A percentile compares a stretch with the other conserved stretches of the same genome.
These are phyloP conservation scores for Beroe ovata DNA, from an alignment of 37 sponge, comb jelly and placozoan species.

Conservation along the genomic window DNA sequence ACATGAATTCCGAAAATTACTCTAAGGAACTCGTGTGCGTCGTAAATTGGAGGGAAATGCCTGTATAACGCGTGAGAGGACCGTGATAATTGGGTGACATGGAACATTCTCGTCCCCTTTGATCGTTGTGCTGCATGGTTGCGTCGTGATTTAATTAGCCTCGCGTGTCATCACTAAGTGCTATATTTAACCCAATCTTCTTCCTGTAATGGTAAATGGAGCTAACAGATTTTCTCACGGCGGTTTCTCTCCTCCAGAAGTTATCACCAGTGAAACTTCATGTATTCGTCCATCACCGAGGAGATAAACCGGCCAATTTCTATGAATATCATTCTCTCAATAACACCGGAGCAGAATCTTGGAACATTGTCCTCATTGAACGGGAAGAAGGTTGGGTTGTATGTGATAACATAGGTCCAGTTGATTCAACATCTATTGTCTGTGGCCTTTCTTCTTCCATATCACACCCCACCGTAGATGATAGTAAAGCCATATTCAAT, in stretches of 20 bases:
- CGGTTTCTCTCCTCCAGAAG: background rate
- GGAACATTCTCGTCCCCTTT: background rate
- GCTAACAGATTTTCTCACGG: background rate
- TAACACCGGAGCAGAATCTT: background rate
- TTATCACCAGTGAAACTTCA: background rate
- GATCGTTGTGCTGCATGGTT: background rate
- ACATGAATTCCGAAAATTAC: too few species aligned
- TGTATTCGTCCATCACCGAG: background rate
- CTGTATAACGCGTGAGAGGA: background rate
- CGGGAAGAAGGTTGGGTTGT: background rate
- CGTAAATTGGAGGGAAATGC: background rate
- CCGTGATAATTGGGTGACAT: background rate
- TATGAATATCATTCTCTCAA: background rate
- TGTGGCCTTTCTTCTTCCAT: background rate
- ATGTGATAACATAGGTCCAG: background rate
- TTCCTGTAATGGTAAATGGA: background rate
- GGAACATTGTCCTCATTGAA: background rate
- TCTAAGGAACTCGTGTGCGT: background rate
- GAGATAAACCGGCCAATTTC: background rate
- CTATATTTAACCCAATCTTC: background rate
- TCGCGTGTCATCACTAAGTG: background rate
- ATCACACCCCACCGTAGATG: background rate
- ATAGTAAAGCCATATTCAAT: background rate
- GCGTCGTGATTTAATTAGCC: background rate
- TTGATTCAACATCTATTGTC: background rate